Evolutionary conservation across 1,140 invertebrate species (phyloP).

Genomic region (Atopsyche davidsoni): DNA sequence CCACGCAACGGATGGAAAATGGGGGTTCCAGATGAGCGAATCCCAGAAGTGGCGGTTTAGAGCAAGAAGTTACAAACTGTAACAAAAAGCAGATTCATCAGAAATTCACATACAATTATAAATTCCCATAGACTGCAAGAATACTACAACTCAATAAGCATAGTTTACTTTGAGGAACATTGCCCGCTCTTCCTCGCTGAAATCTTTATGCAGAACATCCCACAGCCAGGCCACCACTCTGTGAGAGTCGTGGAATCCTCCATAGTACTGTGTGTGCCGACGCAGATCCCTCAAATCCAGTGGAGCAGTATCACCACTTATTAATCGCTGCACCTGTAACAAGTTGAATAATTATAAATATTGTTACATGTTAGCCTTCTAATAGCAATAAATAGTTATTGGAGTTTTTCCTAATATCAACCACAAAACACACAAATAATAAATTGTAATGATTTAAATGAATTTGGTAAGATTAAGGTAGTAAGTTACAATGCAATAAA

Average conservation of each 20-base stretch:
- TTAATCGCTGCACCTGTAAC: slow-evolving; percentile 72
- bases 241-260: slow-evolving; percentile 98
- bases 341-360: no score
- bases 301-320: slow-evolving; percentile 86
- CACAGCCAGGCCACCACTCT: slow-evolving; percentile 97
- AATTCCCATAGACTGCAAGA: no score
- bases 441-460: background rate
- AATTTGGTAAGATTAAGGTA: background rate
- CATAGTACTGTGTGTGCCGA: slow-evolving; percentile 95
- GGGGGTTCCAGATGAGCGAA: slow-evolving; percentile 97
- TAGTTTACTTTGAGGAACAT: slow-evolving; percentile 81
- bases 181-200: slow-evolving; percentile 82
- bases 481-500: no score
- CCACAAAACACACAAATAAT: no score
- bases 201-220: slow-evolving; percentile 97
- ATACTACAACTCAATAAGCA: no score
- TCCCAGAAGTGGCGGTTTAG: slow-evolving; percentile 93
- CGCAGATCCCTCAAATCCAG: slow-evolving; percentile 87
- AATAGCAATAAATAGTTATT: no score
- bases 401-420: no score
- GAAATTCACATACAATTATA: no score
- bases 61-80: slow-evolving; percentile 98
- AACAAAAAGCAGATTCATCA: slow-evolving; percentile 37
- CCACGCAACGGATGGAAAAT: slow-evolving; percentile 98
- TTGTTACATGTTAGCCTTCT: no score